These are phyloP conservation scores for Penaeus indicus DNA, from an alignment of 1,140 invertebrate species.

Conservation along the genomic window DNA sequence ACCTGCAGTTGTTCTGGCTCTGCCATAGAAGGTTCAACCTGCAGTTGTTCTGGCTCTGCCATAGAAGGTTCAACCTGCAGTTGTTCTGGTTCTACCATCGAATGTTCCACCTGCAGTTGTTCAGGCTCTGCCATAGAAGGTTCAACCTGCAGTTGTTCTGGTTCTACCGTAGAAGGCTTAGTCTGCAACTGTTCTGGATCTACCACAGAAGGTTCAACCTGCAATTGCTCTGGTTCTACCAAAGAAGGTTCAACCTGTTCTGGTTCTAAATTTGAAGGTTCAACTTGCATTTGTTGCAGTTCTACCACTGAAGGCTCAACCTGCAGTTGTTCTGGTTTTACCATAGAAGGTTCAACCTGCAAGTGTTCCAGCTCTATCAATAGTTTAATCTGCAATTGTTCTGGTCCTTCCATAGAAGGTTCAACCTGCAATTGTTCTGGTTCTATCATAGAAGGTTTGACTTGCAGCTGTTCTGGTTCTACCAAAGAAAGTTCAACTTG, in stretches of 20 bases:
- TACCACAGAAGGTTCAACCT: not conserved
- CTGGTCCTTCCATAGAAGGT: not conserved
- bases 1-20: not conserved
- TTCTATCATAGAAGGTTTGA: not conserved
- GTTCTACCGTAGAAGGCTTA: not conserved
- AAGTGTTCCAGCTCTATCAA: too few species aligned
- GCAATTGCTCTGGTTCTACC: not conserved
- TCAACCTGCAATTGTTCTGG: not conserved
- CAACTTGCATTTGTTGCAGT: not conserved
- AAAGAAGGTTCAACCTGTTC: constrained; percentile 10
- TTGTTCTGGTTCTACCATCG: too few species aligned
- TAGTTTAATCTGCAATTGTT: too few species aligned
- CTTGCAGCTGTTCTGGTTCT: not conserved
- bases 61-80: not conserved
- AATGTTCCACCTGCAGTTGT: not conserved
- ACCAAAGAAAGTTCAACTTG: too few species aligned
- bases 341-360: too few species aligned
- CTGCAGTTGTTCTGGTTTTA: not conserved
- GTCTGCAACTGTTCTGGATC: not conserved
- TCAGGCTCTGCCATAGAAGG: not conserved
- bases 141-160: not conserved
- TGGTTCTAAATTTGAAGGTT: not conserved
- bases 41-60: not conserved
- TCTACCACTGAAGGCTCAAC: not conserved
- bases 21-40: not conserved